Percentiles rank a stretch among this genome's conserved stretches.
These are phyloP conservation scores for Apotomis capreana DNA, from an alignment of 2,888 invertebrate species.

Conservation along the genomic window DNA sequence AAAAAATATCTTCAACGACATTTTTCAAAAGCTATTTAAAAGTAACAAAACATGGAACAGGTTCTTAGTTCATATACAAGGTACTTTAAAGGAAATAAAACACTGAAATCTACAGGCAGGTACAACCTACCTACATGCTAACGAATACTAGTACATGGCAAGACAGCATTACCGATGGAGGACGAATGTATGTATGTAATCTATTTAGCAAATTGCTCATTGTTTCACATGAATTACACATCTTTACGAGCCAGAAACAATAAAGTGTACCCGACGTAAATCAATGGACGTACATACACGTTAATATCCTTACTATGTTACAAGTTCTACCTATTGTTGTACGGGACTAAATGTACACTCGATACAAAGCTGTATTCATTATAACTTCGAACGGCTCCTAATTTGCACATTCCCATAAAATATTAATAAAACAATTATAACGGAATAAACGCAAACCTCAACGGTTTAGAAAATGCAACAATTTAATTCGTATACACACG, in stretches of 20 bases:
- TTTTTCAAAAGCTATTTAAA: slow-evolving; percentile 19
- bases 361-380: slow-evolving; percentile 53
- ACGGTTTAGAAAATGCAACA: slow-evolving; percentile 60
- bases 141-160: slow-evolving; percentile 80
- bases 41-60: slow-evolving; percentile 22
- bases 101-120: slow-evolving; percentile 54
- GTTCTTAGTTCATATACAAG: slow-evolving; percentile 17
- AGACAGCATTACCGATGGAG: slow-evolving; percentile 81
- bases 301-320: slow-evolving; percentile 68
- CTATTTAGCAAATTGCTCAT: slow-evolving; percentile 82
- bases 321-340: slow-evolving; percentile 69
- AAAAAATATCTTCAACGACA: slow-evolving; percentile 13
- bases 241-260: slow-evolving; percentile 80
- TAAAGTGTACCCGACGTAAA: slow-evolving; percentile 77
- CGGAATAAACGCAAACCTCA: slow-evolving; percentile 53
- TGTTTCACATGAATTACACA: slow-evolving; percentile 78
- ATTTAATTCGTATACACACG: slow-evolving; percentile 78
- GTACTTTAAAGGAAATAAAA: slow-evolving; percentile 39
- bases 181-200: slow-evolving; percentile 80
- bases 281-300: slow-evolving; percentile 73
- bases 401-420: slow-evolving; percentile 69
- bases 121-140: slow-evolving; percentile 69
- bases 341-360: slow-evolving; percentile 63
- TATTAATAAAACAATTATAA: slow-evolving; percentile 61
- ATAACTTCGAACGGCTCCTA: slow-evolving; percentile 51